Base-by-base conservation (phyloP, 1,140 invertebrate genomes). In the Nymphalis io region DNA sequence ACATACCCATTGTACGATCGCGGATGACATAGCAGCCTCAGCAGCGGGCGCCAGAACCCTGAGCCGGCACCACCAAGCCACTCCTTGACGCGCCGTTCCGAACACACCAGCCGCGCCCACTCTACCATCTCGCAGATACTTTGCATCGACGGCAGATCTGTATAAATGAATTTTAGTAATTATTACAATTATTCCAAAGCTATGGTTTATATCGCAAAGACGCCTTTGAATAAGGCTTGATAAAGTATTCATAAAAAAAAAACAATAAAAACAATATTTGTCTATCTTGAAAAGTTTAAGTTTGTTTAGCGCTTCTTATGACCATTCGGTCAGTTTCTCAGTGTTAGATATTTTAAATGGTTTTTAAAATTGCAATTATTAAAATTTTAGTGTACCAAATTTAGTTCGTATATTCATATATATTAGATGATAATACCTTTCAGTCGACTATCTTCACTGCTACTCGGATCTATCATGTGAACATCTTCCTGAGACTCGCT, bases 1-100 rank as follows among this genome's bases (percentile, higher is more conserved):
- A 57, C 67, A 70, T 79, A 93, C 93, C 88, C 91, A 23, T 89
- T 84, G 2, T 85, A 87, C 6, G 90, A 88, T n/a, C 90, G 74
- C 1, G 93, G 92, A 74, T 93, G 93, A 75, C 96, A 97, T 23
- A 97, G 90, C 75, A 97, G 92, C 18, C 94, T 94, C 1, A 98
- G 92, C 42, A 98, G 88, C 3, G 96, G 95, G 15, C 95, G 93
- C 97, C 97, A 98, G 89, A 98, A 98, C 8, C 93, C 92, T 20
- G 94, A 94, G 1, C 96, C 97, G 59, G 93, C 89, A 4, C 93
- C 93, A 4, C 97, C 97, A 20, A 98, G 92, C 97, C 97, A 98
- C 85, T 97, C 96, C 66, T 96, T 95, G 93, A 98, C 95, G 68
- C 94, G 92, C 8, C 95, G 94, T 78, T 97, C 96, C 11, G 95